Conservation (phyloP, 2,113 vertebrate species). For the Chrysochloris asiatica region DNA sequence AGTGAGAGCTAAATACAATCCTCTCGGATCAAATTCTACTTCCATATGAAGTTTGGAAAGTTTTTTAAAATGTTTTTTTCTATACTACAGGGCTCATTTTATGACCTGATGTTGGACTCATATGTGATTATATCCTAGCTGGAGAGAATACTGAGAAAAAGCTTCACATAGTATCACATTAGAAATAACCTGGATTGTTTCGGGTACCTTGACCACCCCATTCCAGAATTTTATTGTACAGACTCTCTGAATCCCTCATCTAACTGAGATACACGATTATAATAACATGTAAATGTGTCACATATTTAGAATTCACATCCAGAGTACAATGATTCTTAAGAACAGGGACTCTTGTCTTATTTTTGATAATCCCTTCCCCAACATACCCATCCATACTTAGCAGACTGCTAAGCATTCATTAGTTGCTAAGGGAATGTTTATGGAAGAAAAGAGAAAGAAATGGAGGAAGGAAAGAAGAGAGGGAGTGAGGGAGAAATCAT, state of each 20-base stretch:
- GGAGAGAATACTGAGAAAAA: not conserved
- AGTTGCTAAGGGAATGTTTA: constrained; percentile 2
- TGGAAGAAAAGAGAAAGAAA: not conserved
- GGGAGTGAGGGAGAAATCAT: not conserved
- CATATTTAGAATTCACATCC: constrained; percentile 26
- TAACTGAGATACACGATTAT: constrained; percentile 3
- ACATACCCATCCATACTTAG: not conserved
- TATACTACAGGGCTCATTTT: not conserved
- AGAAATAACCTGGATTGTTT: not conserved
- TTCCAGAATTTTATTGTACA: constrained; percentile 34
- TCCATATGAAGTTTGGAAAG: constrained; percentile 48
- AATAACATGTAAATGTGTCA: constrained; percentile 47
- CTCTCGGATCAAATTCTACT: not conserved
- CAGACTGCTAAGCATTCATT: not conserved
- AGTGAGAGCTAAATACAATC: constrained; percentile 10
- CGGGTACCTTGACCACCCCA: not conserved
- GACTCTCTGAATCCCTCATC: constrained; percentile 30
- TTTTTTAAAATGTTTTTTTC: not conserved
- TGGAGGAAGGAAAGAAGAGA: not conserved
- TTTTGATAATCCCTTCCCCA: not conserved
- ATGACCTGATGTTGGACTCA: not conserved
- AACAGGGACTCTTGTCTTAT: not conserved
- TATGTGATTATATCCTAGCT: constrained; percentile 25
- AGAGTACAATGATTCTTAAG: constrained; percentile 15
- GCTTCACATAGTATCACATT: not conserved